Evolutionary conservation across 2,113 vertebrate genomes (phyloP), one percentile per base, ranked within the genome.

Genomic region (Madoqua kirkii): DNA sequence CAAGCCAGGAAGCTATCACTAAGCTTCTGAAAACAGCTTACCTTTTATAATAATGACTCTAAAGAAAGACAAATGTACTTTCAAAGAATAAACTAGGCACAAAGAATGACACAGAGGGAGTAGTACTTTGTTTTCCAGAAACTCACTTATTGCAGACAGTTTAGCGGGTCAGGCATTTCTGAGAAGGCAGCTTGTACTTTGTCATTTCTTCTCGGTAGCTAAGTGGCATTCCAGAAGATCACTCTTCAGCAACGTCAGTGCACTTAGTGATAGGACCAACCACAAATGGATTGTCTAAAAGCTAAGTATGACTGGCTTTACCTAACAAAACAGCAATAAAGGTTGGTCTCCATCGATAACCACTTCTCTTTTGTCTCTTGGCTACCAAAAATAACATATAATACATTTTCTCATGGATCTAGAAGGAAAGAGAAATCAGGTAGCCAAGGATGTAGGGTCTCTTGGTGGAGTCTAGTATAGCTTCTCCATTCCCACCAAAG

Each of bases 211-310:
- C 93, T 94, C 67, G 64, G 78, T 82, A 96, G 91, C 71, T 95
- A 93, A 98, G 86, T 93, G 83, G 83, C 95, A 81, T 97, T 96
- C 87, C 1, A 43, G 96, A 95, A 97, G 96, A 95, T 92, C 79
- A 50, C n/a, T 84, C 79, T 91, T 89, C 86, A 91, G 96, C 95
- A 93, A 60, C 60, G 91, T 81, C 83, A 89, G 96, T 33, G 43
- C 91, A 79, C 83, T 91, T 94, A 93, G 81, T 95, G 97, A 74
- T 12, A 93, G 76, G 60, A 67, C 33, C 87, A 71, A 81, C 94
- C 89, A 87, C 95, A 89, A 97, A 98, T 96, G 91, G 93, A 76
- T 91, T 74, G 55, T 89, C 96, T 97, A 60, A 98, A 94, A 97
- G 97, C 93, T 86, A 48, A 96, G 59, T 55, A 79, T 93, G 45